Conservation (phyloP, 2,797 vertebrate genomes). For the Meda fulgida region DNA sequence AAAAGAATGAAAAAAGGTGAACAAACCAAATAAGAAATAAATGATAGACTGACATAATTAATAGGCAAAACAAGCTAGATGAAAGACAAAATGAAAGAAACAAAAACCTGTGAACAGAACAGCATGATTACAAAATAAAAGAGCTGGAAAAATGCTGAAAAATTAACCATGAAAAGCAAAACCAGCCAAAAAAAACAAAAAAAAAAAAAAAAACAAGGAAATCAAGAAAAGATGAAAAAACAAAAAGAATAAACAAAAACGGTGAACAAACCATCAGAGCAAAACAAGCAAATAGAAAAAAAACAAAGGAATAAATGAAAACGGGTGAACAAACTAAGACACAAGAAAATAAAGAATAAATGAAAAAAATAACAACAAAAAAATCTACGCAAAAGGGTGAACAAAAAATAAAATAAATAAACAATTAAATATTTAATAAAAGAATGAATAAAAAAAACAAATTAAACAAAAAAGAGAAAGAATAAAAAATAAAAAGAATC, state of each 20-base stretch:
- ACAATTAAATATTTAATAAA: too few species aligned
- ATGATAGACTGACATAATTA: neutral
- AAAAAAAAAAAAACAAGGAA: neutral
- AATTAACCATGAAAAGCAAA: neutral
- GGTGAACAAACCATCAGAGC: neutral
- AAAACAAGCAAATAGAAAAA: neutral
- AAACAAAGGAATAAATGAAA: neutral
- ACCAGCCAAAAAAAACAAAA: neutral
- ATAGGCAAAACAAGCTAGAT: neutral
- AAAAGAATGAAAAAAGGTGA: neutral
- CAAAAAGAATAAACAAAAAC: neutral
- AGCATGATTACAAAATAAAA: neutral
- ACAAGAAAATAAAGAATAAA: too few species aligned
- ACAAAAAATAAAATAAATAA: too few species aligned
- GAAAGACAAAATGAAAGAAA: neutral
- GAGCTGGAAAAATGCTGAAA: neutral
- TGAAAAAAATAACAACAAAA: too few species aligned
- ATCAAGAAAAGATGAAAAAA: neutral
- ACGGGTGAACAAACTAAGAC: neutral
- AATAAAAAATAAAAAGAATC: neutral
- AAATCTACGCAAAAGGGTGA: too few species aligned
- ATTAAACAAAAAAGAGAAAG: neutral
- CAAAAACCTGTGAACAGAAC: neutral
- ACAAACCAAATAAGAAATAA: neutral
- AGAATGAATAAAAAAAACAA: neutral